Evolutionary conservation across 1,140 invertebrate genomes (phyloP).

Genomic region (Drosophila gunungcola): DNA sequence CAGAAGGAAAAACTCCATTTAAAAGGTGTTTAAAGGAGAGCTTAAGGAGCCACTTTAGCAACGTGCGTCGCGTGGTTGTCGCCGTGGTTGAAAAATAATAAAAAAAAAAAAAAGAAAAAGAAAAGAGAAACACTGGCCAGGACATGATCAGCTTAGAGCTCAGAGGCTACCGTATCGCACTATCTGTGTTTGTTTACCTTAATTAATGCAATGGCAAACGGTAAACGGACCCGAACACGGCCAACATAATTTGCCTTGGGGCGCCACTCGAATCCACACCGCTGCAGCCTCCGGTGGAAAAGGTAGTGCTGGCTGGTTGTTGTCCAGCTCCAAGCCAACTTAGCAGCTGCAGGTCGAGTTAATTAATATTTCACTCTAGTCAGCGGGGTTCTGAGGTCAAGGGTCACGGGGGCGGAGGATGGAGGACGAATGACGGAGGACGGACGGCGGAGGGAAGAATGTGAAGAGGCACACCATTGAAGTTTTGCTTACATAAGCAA

Average conservation of each 20-base stretch:
- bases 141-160: slow-evolving; percentile 14
- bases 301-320: slow-evolving; percentile 1
- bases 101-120: neutral
- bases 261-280: slow-evolving; percentile 5
- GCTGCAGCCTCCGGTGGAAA: slow-evolving; percentile 24
- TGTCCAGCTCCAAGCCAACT: slow-evolving; percentile 1
- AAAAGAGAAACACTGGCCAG: neutral
- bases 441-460: neutral
- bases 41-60: slow-evolving; percentile 42
- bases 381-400: neutral
- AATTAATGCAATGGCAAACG: slow-evolving; percentile 74
- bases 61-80: slow-evolving; percentile 14
- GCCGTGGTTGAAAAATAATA: neutral
- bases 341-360: slow-evolving; percentile 40
- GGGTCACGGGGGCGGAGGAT: too few species aligned
- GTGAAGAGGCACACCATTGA: neutral
- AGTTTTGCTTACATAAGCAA: slow-evolving; percentile 50
- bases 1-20: slow-evolving; percentile 9
- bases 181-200: slow-evolving; percentile 74
- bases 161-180: neutral
- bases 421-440: too few species aligned
- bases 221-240: slow-evolving; percentile 36
- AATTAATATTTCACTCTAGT: slow-evolving; percentile 75
- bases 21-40: slow-evolving; percentile 64
- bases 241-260: slow-evolving; percentile 43